Evolutionary conservation across 2,113 vertebrate genomes (phyloP), one percentile per base, ranked within the genome.

Genomic region (Gopherus flavomarginatus): DNA sequence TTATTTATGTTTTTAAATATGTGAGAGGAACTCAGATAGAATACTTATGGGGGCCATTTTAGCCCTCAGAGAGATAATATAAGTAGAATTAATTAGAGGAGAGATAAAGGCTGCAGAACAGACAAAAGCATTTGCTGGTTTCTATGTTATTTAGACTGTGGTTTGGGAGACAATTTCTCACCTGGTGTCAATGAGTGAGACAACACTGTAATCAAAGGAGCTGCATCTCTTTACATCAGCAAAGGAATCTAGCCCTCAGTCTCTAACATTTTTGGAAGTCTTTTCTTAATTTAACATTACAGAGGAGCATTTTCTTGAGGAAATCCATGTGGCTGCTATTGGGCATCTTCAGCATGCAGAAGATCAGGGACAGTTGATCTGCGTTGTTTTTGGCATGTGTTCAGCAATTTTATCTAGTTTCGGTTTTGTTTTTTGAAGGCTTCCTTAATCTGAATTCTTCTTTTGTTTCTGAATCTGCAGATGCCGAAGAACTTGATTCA

Each of bases 101-200:
- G 29, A 10, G 14, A 52, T 27, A 2, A 2, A 59, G 24, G 44
- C 0, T 0, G 5, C 17, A 11, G 44, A 75, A 83, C 3, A 27
- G 1, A 14, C 19, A 29, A 54, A 49, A 79, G 38, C 0, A 0
- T 0, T 5, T 7, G 10, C 72, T 86, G 90, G 31, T 4, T 89
- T 90, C 81, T 0, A 0, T 5, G 49, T 65, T 42, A 17, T 59
- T 80, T 11, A 80, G 9, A 8, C 1, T 21, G 1, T 29, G 50
- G 65, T 38, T 22, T 72, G 65, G 4, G 21, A 19, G 14, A 57
- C 4, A 38, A 83, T 24, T n/a, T 79, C 53, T 89, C 3, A 1
- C 24, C 27, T 19, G 26, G 27, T 31, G 24, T 31, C 27, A 31
- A 35, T 65, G 31, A 65, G 19, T 79, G 24, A 47, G 42, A 29